A percentile compares a stretch with the other conserved stretches of the same genome.
Conservation (phyloP, 2,797 vertebrate species). For the Chanos chanos region DNA sequence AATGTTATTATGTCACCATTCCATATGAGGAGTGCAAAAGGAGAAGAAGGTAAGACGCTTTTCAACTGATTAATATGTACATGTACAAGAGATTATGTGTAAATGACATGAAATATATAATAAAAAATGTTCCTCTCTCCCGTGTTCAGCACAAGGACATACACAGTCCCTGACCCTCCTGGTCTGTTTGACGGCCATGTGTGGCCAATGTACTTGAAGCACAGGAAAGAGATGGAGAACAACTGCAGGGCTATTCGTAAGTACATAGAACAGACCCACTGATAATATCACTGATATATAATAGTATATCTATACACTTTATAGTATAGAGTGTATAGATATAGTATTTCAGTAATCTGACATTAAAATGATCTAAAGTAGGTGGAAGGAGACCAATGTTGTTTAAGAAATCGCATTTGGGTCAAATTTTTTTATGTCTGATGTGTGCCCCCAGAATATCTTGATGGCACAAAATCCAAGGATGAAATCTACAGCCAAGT, state of each 20-base stretch:
- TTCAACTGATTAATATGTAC: not conserved
- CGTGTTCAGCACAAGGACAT: constrained; percentile 76
- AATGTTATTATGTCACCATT: constrained; percentile 84
- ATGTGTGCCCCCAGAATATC: constrained; percentile 68
- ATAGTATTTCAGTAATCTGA: too few species aligned
- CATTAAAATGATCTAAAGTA: too few species aligned
- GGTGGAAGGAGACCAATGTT: too few species aligned
- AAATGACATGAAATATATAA: not conserved
- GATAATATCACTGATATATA: not conserved
- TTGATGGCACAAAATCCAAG: constrained; percentile 79
- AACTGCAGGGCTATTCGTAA: constrained; percentile 74
- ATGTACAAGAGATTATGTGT: too few species aligned
- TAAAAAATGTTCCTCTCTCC: not conserved
- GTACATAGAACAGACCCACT: constrained; percentile 24
- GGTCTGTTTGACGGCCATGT: constrained; percentile 92
- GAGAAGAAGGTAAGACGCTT: constrained; percentile 79
- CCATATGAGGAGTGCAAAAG: constrained; percentile 90
- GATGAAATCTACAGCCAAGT: constrained; percentile 78
- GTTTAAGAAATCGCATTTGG: too few species aligned
- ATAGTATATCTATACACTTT: too few species aligned
- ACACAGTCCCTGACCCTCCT: constrained; percentile 83
- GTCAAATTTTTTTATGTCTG: not conserved
- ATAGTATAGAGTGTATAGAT: too few species aligned
- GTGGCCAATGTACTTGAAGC: constrained; percentile 94
- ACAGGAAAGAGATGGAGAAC: constrained; percentile 85